Evolutionary conservation across 2,113 vertebrate genomes (phyloP).

Genomic region (Phainopepla nitens): DNA sequence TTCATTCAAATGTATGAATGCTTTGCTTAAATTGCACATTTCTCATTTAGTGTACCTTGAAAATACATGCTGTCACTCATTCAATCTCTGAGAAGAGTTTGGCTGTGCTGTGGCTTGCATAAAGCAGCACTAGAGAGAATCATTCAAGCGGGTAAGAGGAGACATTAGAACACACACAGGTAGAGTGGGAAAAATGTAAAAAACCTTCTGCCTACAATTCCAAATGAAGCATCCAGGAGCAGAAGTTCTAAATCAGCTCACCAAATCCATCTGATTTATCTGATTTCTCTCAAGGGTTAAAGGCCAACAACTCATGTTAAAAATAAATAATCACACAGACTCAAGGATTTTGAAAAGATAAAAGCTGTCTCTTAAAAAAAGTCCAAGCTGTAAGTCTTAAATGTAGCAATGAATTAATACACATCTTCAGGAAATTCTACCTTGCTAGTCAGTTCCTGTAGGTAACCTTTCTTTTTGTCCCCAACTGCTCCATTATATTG

Average conservation of each 20-base stretch:
- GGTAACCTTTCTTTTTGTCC: neutral
- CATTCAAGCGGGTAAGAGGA: neutral
- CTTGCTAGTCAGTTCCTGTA: neutral
- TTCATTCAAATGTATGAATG: conserved; percentile 66
- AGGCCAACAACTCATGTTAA: neutral
- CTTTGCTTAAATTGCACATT: conserved; percentile 63
- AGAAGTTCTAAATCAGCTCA: neutral
- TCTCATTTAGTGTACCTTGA: conserved; percentile 61
- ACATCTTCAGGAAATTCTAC: neutral
- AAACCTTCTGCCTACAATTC: neutral
- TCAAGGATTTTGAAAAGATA: neutral
- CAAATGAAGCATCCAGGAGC: neutral
- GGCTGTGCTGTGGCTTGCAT: neutral
- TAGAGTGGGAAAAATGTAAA: neutral
- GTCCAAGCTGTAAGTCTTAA: neutral
- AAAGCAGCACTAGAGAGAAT: neutral
- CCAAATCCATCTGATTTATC: neutral
- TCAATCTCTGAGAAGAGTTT: neutral
- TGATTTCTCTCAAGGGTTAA: conserved; percentile 31
- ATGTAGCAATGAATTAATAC: neutral
- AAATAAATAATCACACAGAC: neutral
- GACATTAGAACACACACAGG: neutral
- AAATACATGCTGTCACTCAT: conserved; percentile 36
- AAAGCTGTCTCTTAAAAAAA: neutral
- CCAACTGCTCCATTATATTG: neutral